Conservation (phyloP, 2,888 invertebrate genomes). For the Calephelis perditalis region DNA sequence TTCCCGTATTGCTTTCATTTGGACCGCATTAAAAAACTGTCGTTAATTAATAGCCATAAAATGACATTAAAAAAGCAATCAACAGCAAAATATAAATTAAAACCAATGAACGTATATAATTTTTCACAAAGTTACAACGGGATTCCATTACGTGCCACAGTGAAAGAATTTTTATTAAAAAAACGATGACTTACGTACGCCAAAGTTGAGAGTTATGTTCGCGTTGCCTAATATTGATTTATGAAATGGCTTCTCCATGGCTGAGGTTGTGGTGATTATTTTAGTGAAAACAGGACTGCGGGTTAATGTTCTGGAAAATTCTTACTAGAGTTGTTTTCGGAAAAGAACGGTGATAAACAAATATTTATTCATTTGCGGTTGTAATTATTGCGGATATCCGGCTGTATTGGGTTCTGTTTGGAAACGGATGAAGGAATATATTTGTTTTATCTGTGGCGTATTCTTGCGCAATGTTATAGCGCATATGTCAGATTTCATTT, state of each 20-base stretch:
- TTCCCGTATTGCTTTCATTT: too few species aligned
- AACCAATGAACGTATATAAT: conserved; percentile 19
- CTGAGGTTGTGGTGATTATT: conserved; percentile 5
- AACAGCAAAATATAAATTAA: conserved; percentile 5
- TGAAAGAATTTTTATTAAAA: conserved; percentile 28
- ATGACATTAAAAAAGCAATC: background rate
- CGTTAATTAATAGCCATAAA: background rate
- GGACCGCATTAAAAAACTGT: too few species aligned
- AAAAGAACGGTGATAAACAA: background rate
- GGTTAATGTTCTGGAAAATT: conserved; percentile 4
- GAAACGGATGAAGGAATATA: too few species aligned
- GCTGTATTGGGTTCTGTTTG: background rate
- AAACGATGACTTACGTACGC: conserved; percentile 26
- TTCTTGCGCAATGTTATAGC: too few species aligned
- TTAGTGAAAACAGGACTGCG: background rate
- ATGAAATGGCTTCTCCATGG: background rate
- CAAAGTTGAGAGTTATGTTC: conserved; percentile 5
- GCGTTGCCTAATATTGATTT: background rate
- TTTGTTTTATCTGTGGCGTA: too few species aligned
- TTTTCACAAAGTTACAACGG: conserved; percentile 23
- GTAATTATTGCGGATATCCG: conserved; percentile 2
- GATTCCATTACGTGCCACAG: conserved; percentile 20
- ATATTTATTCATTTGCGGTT: background rate
- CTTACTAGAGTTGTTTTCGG: conserved; percentile 1
- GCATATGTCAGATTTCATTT: too few species aligned